phyloP scores from a whole-genome alignment of 2,888 invertebrate species.

The Leucophenga montana region DNA sequence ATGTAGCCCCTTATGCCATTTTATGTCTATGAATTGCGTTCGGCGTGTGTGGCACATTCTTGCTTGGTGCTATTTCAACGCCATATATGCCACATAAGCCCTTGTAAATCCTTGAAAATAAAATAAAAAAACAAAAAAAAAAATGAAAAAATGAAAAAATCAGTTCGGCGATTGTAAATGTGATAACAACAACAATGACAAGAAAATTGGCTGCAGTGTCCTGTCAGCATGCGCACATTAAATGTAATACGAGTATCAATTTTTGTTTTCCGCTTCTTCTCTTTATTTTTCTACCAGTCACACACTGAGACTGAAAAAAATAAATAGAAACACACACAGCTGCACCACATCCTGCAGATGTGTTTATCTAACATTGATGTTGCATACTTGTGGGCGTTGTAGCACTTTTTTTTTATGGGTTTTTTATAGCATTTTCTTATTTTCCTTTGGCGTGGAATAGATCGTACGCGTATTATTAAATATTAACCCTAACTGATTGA shows the following conservation, averaged over 20 bases:
- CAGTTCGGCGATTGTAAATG: conserved; percentile 47
- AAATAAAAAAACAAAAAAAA: conserved; percentile 54
- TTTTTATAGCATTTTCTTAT: too few species aligned
- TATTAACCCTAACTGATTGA: too few species aligned
- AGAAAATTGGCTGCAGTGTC: background rate
- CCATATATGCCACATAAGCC: conserved; percentile 26
- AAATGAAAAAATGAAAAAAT: conserved; percentile 60
- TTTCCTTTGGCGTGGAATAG: too few species aligned
- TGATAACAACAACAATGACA: conserved; percentile 47
- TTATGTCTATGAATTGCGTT: background rate
- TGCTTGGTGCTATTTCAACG: conserved; percentile 32
- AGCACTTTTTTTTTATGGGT: too few species aligned
- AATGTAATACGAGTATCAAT: background rate
- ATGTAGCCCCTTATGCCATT: background rate
- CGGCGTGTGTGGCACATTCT: conserved; percentile 33
- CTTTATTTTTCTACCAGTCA: background rate
- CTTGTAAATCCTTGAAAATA: conserved; percentile 44
- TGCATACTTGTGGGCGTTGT: too few species aligned
- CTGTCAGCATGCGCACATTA: background rate
- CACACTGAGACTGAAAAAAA: too few species aligned
- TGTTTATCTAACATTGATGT: too few species aligned
- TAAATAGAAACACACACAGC: too few species aligned
- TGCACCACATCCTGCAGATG: too few species aligned
- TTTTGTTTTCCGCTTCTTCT: background rate
- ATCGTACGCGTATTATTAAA: too few species aligned